Percentiles rank a stretch among this genome's conserved stretches.
phyloP scores from a whole-genome alignment of 2,113 vertebrate genomes.

The Puffinus mauretanicus region DNA sequence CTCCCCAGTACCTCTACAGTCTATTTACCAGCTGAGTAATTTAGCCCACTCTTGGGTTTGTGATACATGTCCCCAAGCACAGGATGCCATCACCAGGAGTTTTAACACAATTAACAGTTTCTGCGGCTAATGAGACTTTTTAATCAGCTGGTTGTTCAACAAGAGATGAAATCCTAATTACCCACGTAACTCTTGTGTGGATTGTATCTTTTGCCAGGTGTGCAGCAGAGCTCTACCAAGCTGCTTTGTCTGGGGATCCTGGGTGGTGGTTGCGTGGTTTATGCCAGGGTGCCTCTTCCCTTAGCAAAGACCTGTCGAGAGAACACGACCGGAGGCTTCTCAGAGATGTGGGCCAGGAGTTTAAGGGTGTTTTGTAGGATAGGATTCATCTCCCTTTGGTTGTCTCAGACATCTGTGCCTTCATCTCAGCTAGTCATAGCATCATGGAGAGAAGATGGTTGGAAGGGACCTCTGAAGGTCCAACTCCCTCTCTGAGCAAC shows the following conservation, averaged over 20 bases:
- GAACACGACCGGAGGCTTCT: background rate
- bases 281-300: background rate
- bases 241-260: background rate
- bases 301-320: background rate
- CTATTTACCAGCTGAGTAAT: background rate
- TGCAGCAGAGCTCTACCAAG: background rate
- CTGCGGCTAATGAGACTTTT: conserved; percentile 18
- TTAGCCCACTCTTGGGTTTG: background rate
- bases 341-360: background rate
- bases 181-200: background rate
- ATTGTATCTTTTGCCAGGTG: background rate
- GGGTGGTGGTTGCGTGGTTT: background rate
- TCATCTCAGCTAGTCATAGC: background rate
- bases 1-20: background rate
- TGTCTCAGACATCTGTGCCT: background rate
- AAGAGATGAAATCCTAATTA: background rate
- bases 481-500: background rate
- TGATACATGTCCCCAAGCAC: background rate
- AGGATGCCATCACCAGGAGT: background rate
- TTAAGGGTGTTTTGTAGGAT: background rate
- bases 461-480: background rate
- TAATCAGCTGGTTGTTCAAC: background rate
- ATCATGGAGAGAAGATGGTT: background rate
- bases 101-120: background rate
- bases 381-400: background rate